Evolutionary conservation across 2,113 vertebrate species (phyloP).

Genomic region (Hippopotamus amphibius): DNA sequence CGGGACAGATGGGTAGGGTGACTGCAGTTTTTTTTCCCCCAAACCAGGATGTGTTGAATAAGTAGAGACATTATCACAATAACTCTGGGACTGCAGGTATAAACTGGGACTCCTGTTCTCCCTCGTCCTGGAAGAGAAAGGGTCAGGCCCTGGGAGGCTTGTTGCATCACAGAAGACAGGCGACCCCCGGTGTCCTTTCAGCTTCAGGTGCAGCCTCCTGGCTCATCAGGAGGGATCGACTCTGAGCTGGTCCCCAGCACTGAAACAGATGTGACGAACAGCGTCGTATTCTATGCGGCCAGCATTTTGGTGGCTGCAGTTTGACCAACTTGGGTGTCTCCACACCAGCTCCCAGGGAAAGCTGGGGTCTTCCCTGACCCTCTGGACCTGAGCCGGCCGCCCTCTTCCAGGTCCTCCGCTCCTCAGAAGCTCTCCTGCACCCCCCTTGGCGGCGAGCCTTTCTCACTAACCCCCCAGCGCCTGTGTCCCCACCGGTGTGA

Average conservation of each 20-base stretch:
- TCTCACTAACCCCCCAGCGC: fast-evolving
- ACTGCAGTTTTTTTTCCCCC: background rate
- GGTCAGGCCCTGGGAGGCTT: background rate
- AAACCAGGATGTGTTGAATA: background rate
- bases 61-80: background rate
- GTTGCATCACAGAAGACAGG: fast-evolving
- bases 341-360: background rate
- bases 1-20: background rate
- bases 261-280: fast-evolving
- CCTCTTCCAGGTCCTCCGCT: background rate
- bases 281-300: fast-evolving
- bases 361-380: background rate
- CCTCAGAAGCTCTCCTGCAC: background rate
- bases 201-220: background rate
- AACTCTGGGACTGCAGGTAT: background rate
- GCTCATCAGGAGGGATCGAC: fast-evolving
- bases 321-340: fast-evolving
- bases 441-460: too few relatives aligned
- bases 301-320: fast-evolving
- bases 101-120: background rate
- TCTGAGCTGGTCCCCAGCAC: background rate
- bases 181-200: fast-evolving
- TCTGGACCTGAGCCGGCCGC: background rate
- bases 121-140: background rate
- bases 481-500: too few relatives aligned